Base-by-base conservation (phyloP, 2,888 invertebrate genomes). In the Clostera curtula region DNA sequence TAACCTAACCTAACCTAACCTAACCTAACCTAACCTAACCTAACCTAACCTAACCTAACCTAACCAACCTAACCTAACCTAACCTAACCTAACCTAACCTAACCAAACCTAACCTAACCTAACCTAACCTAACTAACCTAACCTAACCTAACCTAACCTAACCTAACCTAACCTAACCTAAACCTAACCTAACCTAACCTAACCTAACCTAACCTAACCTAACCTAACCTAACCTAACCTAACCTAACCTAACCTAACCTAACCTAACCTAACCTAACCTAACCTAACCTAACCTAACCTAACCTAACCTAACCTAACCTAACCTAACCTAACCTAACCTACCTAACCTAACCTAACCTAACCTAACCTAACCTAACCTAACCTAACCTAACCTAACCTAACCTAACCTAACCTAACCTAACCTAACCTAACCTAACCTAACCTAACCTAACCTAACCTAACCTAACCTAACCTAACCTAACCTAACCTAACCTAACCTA, bases 161-260 rank as follows among this genome's bases (percentile, higher is more conserved):
- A 34, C 34, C 34, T 30, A 34, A 34, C 34, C 34, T 31, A 34
- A 34, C 34, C 34, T 34, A 34, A 34, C 34, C 34, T 30, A 34
- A 34, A n/a, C 36, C 36, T 36, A 32, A 36, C 33, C 33, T 33
- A 33, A 36, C 33, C 36, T 36, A 36, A 33, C 36, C 33, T 36
- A 36, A 36, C 36, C 36, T 33, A 36, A 36, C 36, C 36, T 36
- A 36, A 36, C 36, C 35, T 36, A 36, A 36, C 35, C 35, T 36
- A 36, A 36, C 35, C 35, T 36, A 31, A 36, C 35, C 36, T 32
- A 36, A 36, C 36, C 36, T 36, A 36, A 36, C 36, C 36, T 36
- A 36, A 36, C 36, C 36, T 36, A 36, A 36, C 36, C 36, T 36
- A 36, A 36, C 36, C 36, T 36, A 36, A 36, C 36, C 36, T 36